These are phyloP conservation scores for Carettochelys insculpta DNA, from an alignment of 2,113 vertebrate species.

Conservation along the genomic window DNA sequence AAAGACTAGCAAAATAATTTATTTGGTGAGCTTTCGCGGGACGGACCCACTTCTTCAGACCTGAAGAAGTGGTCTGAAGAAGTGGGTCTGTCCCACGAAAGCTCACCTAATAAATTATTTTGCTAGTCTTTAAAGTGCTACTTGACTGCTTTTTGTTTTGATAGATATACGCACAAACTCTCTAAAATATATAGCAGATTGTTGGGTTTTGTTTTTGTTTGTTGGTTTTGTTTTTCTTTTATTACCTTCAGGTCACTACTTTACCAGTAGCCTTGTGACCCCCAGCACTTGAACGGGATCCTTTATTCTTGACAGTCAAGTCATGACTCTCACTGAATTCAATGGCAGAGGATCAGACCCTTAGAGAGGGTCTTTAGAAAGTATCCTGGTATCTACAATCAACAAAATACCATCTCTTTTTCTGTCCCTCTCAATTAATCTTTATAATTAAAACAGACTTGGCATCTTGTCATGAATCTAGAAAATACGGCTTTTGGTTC, in stretches of 20 bases:
- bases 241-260: not conserved
- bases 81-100: too few relatives aligned
- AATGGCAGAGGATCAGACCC: not conserved
- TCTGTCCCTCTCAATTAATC: not conserved
- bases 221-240: not conserved
- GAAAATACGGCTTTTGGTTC: not conserved
- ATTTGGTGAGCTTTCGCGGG: too few relatives aligned
- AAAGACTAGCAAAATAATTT: too few relatives aligned
- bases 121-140: too few relatives aligned
- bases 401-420: not conserved
- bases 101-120: too few relatives aligned
- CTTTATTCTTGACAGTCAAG: not conserved
- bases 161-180: too few relatives aligned
- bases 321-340: not conserved
- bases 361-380: not conserved
- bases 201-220: not conserved
- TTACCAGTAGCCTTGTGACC: not conserved
- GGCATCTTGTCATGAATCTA: not conserved
- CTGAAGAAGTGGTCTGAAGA: too few relatives aligned
- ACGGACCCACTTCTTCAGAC: too few relatives aligned
- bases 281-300: not conserved
- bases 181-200: too few relatives aligned
- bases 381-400: not conserved
- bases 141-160: too few relatives aligned
- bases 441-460: not conserved